phyloP scores from a whole-genome alignment of 1,140 invertebrate genomes.

The Saccostrea echinata region DNA sequence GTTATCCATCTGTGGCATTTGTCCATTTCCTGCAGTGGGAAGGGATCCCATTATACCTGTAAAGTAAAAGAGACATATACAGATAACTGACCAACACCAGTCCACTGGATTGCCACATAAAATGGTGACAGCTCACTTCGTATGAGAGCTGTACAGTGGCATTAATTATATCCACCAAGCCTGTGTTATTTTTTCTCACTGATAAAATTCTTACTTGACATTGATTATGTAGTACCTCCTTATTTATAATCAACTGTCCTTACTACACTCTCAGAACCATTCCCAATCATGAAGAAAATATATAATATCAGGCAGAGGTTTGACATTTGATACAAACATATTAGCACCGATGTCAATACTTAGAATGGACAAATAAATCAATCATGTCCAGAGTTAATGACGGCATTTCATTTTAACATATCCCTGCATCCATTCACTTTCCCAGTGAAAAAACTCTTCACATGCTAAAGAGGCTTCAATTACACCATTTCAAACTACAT shows the following conservation, averaged over 20 bases:
- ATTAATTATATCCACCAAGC: slow-evolving; percentile 22
- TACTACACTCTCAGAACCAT: background rate
- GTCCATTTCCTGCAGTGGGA: background rate
- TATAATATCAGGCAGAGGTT: background rate
- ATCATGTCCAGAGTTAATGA: background rate
- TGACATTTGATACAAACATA: background rate
- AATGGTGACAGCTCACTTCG: slow-evolving; percentile 2
- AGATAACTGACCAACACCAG: background rate
- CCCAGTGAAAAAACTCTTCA: background rate
- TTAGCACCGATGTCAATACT: background rate
- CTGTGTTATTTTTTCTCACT: background rate
- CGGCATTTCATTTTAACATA: background rate
- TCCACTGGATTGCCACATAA: background rate
- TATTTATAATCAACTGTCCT: background rate
- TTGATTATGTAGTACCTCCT: background rate
- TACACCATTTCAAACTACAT: background rate
- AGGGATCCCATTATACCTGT: slow-evolving; percentile 17
- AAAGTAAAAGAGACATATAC: background rate
- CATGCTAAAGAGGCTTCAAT: background rate
- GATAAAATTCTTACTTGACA: background rate
- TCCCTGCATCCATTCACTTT: background rate
- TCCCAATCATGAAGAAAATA: background rate
- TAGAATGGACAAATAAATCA: background rate
- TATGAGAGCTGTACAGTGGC: background rate
- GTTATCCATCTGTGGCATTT: slow-evolving; percentile 14